A percentile compares a stretch with the other conserved stretches of the same genome.
phyloP scores from a whole-genome alignment of 1,140 invertebrate genomes.

The Drosophila micromelanica region DNA sequence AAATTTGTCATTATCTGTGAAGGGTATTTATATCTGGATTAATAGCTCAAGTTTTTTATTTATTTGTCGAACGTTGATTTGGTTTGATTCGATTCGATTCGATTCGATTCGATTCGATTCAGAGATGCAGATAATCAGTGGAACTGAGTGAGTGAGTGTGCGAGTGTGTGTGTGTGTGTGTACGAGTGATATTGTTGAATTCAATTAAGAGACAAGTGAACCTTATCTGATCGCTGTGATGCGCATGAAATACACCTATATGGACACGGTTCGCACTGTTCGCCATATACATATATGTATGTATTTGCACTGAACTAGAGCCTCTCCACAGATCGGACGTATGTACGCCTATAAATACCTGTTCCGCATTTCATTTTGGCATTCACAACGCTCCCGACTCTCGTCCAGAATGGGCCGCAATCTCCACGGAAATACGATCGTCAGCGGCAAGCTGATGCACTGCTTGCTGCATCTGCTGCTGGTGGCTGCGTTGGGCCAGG shows the following conservation, averaged over 20 bases:
- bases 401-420: constrained; percentile 46
- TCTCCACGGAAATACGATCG: neutral
- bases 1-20: too few species aligned
- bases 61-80: too few species aligned
- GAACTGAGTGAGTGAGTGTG: neutral
- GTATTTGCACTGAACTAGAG: constrained; percentile 2
- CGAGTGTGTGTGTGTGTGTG: neutral
- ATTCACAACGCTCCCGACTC: constrained; percentile 47
- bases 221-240: constrained; percentile 70
- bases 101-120: neutral
- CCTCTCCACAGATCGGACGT: neutral
- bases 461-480: constrained; percentile 23
- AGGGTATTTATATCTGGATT: too few species aligned
- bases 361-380: constrained; percentile 49
- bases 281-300: too few species aligned
- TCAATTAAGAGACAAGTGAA: constrained; percentile 74
- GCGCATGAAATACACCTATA: constrained; percentile 61
- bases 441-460: neutral
- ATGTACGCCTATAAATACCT: constrained; percentile 69
- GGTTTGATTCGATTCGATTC: too few species aligned
- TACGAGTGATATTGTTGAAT: constrained; percentile 42
- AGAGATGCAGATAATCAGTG: constrained; percentile 14
- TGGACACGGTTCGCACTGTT: constrained; percentile 41
- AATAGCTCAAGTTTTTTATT: too few species aligned
- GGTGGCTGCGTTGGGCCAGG: neutral